These are phyloP conservation scores for Notolabrus celidotus DNA, from an alignment of 2,797 vertebrate genomes.

Conservation along the genomic window DNA sequence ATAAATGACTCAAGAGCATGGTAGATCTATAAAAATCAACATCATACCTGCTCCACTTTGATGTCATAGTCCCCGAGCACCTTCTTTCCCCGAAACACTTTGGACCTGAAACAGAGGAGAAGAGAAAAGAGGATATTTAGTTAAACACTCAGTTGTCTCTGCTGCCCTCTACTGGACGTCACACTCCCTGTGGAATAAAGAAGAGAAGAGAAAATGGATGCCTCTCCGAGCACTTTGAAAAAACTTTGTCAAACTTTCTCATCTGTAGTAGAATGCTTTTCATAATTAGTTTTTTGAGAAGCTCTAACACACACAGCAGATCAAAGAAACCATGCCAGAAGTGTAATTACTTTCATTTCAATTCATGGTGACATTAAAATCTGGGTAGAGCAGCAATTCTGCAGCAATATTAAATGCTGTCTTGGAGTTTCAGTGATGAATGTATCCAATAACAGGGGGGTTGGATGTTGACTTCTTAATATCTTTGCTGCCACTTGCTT, in stretches of 20 bases:
- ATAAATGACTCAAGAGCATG: slow-evolving; percentile 17
- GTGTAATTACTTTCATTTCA: slow-evolving; percentile 10
- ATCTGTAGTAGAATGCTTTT: not conserved
- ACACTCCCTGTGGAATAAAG: slow-evolving; percentile 2
- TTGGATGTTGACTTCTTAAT: slow-evolving; percentile 30
- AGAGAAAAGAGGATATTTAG: slow-evolving; percentile 10
- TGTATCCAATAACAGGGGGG: slow-evolving; percentile 4
- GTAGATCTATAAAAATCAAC: slow-evolving; percentile 18
- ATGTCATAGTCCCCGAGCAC: slow-evolving; percentile 95
- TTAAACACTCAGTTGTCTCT: slow-evolving; percentile 40
- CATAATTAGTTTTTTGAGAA: slow-evolving; percentile 3
- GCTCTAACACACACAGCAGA: slow-evolving; percentile 5
- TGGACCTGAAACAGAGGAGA: slow-evolving; percentile 85
- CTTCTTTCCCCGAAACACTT: slow-evolving; percentile 96
- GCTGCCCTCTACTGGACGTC: slow-evolving; percentile 75
- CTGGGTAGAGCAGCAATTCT: not conserved
- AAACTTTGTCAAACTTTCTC: slow-evolving; percentile 20
- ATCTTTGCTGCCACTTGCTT: slow-evolving; percentile 23
- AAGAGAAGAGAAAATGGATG: slow-evolving; percentile 61
- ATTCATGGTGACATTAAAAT: slow-evolving; percentile 9
- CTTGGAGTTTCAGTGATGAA: slow-evolving; percentile 34
- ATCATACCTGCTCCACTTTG: slow-evolving; percentile 94
- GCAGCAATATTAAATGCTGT: slow-evolving; percentile 10
- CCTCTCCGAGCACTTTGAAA: slow-evolving; percentile 24
- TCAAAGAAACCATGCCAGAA: slow-evolving; percentile 1